Evolutionary conservation across 2,113 vertebrate genomes (phyloP).

Genomic region (Pangasianodon gigas): DNA sequence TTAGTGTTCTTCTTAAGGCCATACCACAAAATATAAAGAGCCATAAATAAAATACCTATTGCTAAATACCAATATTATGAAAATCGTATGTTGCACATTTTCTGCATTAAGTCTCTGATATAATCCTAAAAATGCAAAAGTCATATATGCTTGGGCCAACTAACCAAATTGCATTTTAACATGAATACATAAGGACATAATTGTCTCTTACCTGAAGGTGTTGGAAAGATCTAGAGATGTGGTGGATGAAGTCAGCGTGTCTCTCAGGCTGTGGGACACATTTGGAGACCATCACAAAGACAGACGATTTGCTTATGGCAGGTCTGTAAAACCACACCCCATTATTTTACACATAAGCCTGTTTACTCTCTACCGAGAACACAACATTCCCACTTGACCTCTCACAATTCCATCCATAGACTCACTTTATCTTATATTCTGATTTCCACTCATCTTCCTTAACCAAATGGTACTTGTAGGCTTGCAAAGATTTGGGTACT

Average conservation of each 20-base stretch:
- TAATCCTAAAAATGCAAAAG: not conserved
- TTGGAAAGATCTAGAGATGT: conserved; percentile 83
- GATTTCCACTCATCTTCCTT: not conserved
- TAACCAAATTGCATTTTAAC: not conserved
- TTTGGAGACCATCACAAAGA: conserved; percentile 89
- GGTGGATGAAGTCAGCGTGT: conserved; percentile 84
- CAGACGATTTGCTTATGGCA: conserved; percentile 82
- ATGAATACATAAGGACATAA: not conserved
- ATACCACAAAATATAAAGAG: not conserved
- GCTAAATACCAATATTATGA: not conserved
- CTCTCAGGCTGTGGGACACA: conserved; percentile 82
- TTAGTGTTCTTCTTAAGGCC: not conserved
- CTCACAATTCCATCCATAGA: conserved; percentile 10
- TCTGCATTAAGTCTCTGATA: not conserved
- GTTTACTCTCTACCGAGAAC: not conserved
- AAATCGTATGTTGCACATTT: not conserved
- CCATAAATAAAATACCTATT: not conserved
- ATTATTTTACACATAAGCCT: not conserved
- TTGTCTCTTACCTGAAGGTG: conserved; percentile 65
- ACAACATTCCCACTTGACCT: not conserved
- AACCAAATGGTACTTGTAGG: conserved; percentile 33
- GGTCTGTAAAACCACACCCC: conserved; percentile 64
- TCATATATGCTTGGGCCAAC: not conserved
- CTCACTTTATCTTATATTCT: conserved; percentile 15
- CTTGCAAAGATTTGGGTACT: conserved; percentile 51